A percentile compares a stretch with the other conserved stretches of the same genome.
Evolutionary conservation across 53 echinoderm and acorn worm species (phyloP).

Genomic region (Paracentrotus lividus): DNA sequence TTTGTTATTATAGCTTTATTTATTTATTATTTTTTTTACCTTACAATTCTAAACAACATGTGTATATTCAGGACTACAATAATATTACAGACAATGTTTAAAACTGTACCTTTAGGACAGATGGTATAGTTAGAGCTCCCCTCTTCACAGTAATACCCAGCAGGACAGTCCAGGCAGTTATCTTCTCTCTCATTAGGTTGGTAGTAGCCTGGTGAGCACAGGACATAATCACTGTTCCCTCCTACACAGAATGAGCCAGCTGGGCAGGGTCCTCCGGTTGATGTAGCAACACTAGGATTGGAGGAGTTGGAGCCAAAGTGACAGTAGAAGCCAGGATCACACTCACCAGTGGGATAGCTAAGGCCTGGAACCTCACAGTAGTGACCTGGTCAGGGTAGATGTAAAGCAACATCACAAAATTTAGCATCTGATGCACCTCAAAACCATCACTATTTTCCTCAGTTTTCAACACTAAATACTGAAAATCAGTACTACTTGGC

Average conservation of each 20-base stretch:
- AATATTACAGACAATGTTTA: no score
- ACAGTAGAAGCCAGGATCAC: conserved; percentile 95
- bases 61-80: no score
- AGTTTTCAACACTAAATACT: no score
- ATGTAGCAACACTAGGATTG: conserved; percentile 80
- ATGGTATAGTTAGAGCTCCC: conserved; percentile 81
- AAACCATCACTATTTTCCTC: no score
- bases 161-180: conserved; percentile 92
- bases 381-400: conserved; percentile 77
- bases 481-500: no score
- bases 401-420: no score
- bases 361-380: conserved; percentile 95
- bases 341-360: conserved; percentile 84
- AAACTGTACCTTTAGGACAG: conserved; percentile 81
- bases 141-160: conserved; percentile 85
- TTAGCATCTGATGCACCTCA: no score
- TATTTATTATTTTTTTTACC: no score
- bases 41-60: no score
- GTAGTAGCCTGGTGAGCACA: conserved; percentile 87
- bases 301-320: conserved; percentile 91
- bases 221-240: conserved; percentile 88
- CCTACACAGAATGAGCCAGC: conserved; percentile 88
- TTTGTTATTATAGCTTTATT: no score
- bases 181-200: conserved; percentile 91
- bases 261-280: conserved; percentile 92